Evolutionary conservation across 2,797 vertebrate genomes (phyloP).

Genomic region (Hemitrygon akajei): DNA sequence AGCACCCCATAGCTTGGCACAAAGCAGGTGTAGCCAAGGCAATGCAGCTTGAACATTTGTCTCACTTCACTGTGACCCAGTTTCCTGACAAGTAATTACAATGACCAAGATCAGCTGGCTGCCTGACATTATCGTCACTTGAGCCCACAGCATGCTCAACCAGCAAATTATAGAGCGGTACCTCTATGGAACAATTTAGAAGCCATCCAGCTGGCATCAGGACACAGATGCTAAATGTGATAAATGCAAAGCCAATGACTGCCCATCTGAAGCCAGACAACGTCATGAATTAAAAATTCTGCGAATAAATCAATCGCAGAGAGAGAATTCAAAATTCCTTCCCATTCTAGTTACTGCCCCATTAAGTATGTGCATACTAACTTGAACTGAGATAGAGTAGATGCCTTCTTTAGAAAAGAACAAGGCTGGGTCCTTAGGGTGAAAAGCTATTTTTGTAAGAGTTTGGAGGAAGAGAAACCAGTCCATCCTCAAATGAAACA

Average conservation of each 20-base stretch:
- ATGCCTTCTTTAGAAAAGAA: neutral
- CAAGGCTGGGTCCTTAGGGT: neutral
- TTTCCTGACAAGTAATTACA: conserved; percentile 30
- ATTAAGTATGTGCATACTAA: neutral
- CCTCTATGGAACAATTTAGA: neutral
- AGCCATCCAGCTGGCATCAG: neutral
- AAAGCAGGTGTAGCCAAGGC: conserved; percentile 7
- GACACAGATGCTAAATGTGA: conserved; percentile 4
- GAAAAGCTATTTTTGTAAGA: neutral
- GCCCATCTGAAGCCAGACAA: neutral
- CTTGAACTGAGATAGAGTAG: neutral
- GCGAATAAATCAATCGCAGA: neutral
- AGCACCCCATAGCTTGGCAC: conserved; percentile 6
- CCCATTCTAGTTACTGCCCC: neutral
- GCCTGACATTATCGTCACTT: conserved; percentile 4
- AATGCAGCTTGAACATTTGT: neutral
- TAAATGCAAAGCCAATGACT: conserved; percentile 23
- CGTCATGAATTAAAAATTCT: neutral
- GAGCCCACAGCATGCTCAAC: neutral
- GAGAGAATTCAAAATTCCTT: neutral
- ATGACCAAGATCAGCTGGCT: neutral
- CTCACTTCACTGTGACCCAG: conserved; percentile 22
- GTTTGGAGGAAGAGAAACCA: neutral
- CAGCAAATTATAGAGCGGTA: conserved; percentile 2
- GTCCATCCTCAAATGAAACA: neutral